Base-by-base conservation (phyloP, 2,797 vertebrate species). In the Phyllotis vaccarum region DNA sequence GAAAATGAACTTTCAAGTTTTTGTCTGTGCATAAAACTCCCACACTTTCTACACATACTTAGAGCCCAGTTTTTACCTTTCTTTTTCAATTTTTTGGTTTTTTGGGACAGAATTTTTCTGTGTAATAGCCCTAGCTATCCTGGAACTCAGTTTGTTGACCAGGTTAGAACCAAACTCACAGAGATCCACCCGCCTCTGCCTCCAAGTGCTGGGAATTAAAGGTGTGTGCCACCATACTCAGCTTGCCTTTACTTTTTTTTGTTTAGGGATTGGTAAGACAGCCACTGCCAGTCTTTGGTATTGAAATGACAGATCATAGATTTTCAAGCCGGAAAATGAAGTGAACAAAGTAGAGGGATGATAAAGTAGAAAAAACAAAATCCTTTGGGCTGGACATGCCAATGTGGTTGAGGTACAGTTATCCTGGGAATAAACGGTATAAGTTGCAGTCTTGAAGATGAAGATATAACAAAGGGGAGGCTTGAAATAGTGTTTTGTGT, bases 1-100 rank as follows among this genome's bases (percentile, higher is more conserved):
- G 62, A 79, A 52, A 16, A 86, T 2, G 5, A 70, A 89, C 72
- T 85, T 82, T 79, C 74, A 40, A 85, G 46, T 94, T 89, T 95
- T 82, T 52, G 37, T 82, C 62, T 27, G 2, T 7, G 17, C 54
- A 62, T 19, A 83, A 83, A 83, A 94, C 81, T 34, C 40, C 54
- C 31, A 40, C 34, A 16, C 16, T 92, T n/a, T 46, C 12, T 17
- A 34, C 9, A 81, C 17, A 92, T 34, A 43, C 29, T 3, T n/a
- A 91, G 78, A 92, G 40, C 27, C 92, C 79, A 62, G 54, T 21
- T 60, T 89, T 60, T 40, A 64, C 10, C 31, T 5, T 60, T 93
- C 6, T 24, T 49, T 49, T 49, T 49, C 46, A 49, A 49, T 49
- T 49, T 49, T 49, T 49, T 5, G 46, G 5, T 49, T 49, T 49